These are phyloP conservation scores for Troilus luridus DNA, from an alignment of 2,888 invertebrate species.

Conservation along the genomic window DNA sequence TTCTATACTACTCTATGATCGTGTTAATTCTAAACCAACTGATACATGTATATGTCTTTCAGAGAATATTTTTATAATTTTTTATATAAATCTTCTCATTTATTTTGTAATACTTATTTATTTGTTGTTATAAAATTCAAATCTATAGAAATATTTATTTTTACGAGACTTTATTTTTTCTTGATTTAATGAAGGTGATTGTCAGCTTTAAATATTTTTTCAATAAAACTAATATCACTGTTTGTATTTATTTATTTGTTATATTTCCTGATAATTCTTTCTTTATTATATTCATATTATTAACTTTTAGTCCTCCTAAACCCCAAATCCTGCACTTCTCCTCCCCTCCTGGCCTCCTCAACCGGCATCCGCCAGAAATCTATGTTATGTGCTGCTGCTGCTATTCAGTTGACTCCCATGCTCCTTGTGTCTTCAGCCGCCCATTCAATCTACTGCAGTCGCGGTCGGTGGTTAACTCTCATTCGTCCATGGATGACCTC, in stretches of 20 bases:
- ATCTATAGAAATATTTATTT: neutral
- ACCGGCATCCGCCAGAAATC: no score
- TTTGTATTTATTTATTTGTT: neutral
- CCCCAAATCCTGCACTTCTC: no score
- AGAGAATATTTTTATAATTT: constrained; percentile 7
- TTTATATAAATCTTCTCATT: constrained; percentile 3
- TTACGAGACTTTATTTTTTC: neutral
- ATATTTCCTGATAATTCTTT: neutral
- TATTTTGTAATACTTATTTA: constrained; percentile 19
- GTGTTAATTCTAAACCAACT: neutral
- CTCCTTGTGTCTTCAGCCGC: no score
- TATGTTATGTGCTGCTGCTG: no score
- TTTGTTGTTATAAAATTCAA: neutral
- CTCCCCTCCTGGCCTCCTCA: no score
- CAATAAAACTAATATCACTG: neutral
- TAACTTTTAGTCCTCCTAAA: neutral
- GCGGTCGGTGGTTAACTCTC: no score
- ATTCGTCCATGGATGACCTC: no score
- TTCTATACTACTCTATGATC: neutral
- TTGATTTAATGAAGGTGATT: constrained; percentile 20
- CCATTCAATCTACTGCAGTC: no score
- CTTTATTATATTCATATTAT: neutral
- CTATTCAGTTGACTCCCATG: no score
- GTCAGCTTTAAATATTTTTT: constrained; percentile 34
- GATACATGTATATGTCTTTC: neutral